Evolutionary conservation across 2,888 invertebrate genomes (phyloP), one percentile per base, ranked within the genome.

Genomic region (Phortica magna): DNA sequence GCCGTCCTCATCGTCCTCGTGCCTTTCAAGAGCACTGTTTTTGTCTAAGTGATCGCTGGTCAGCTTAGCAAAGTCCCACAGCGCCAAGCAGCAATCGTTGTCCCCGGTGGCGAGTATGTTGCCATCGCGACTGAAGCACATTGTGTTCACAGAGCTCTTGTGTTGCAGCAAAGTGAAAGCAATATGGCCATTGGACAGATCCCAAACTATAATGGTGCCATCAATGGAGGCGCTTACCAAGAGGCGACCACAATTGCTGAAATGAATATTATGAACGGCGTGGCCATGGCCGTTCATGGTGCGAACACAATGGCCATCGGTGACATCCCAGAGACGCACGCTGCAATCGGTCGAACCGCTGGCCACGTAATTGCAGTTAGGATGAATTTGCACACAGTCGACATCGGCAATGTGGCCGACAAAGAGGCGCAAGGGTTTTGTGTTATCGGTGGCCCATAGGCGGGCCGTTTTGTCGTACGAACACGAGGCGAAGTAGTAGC

Each of bases 341-440:
- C 85, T 88, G 39, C 81, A 78, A 41, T 85, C 85, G 0, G 76
- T 79, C 0, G 88, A 85, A 6, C 87, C 85, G 0, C 85, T 86
- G 68, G 83, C 85, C 19, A 88, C 10, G 14, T 88, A 86, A 19
- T 81, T 80, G 3, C 83, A 73, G 68, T 84, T 88, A 0, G 83
- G 83, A 75, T 88, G 87, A 7, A 85, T 88, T 0, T 71, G 14
- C 10, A 82, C 84, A 59, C 78, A 79, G 22, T 41, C 48, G 4
- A 85, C 74, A 9, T 81, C 81, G 0, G 82, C 82, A 17, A 83
- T 22, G 41, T 85, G 85, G 0, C 85, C 88, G 5, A 10, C 48
- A 0, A 88, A 64, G 7, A 88, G 73, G 4, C 79, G 75, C 0
- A 76, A 10, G 0, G 83, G 73, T 0, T 78, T 75, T 42, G 68